Evolutionary conservation across 2,797 vertebrate genomes (phyloP), one percentile per base, ranked within the genome.

Genomic region (Poecile montanus): DNA sequence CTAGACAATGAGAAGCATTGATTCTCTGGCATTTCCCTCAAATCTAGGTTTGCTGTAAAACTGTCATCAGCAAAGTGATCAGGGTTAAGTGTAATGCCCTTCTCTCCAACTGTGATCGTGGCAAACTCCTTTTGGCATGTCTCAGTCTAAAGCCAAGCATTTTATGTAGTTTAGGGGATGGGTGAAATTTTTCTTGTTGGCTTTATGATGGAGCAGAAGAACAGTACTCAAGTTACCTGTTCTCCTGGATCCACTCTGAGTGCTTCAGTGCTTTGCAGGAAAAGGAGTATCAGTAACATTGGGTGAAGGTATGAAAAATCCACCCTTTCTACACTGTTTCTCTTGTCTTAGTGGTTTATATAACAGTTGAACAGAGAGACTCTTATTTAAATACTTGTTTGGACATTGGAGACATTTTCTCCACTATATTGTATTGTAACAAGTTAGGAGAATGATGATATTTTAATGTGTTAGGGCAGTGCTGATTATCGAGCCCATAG

Each of bases 221-320:
- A 6, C 18, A 56, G 27, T 48, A 18, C 32, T 85, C 0, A 0
- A 20, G 23, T 79, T 65, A 30, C 3, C 15, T 82, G 22, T 70
- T 93, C 58, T 76, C 32, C 51, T 78, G 58, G 54, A 32, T 87
- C 23, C 2, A 2, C 23, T 60, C 56, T 13, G 53, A 77, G 29
- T 13, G 11, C 23, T 29, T 5, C 51, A 89, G 0, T 18, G 23
- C 32, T 66, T 68, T 67, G 44, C 48, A 76, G 36, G 44, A 44
- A 73, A 48, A 57, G 44, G 26, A 54, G 2, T 38, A 25, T 36
- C 6, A 17, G 22, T 67, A 7, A 4, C 16, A 44, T 70, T 70
- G 42, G 16, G 34, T 27, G 23, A 78, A 68, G 11, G 13, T 14
- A 3, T 86, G 74, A 68, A 65, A 65, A 75, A 30, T 72, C 13